These are phyloP conservation scores for Bunonema sp. DNA, from an alignment of 2,888 invertebrate species.

Conservation along the genomic window DNA sequence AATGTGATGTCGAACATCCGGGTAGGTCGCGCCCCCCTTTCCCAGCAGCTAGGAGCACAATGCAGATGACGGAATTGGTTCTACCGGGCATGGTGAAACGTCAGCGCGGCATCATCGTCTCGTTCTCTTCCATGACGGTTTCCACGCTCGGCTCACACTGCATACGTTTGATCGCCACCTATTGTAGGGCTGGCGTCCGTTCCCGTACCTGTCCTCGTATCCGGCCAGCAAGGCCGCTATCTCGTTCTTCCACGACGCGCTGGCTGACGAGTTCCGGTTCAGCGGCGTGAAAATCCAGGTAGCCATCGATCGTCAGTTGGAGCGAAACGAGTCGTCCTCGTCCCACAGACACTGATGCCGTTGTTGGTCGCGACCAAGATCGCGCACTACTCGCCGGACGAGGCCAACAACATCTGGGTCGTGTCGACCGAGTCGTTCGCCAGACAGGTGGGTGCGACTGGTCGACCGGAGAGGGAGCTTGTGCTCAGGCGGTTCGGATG, in stretches of 20 bases:
- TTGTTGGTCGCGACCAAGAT: constrained; percentile 41
- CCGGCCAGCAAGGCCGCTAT: constrained; percentile 40
- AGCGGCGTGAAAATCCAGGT: constrained; percentile 34
- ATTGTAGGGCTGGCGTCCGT: constrained; percentile 38
- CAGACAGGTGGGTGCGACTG: too few relatives aligned
- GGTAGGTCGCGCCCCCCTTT: constrained; percentile 5
- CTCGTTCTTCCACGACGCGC: constrained; percentile 32
- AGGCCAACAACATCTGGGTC: constrained; percentile 37
- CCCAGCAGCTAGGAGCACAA: neutral
- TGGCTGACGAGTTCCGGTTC: constrained; percentile 30
- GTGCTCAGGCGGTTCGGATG: constrained; percentile 28
- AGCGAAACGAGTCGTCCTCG: neutral
- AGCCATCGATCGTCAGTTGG: neutral
- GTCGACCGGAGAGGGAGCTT: too few relatives aligned
- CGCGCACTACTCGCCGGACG: constrained; percentile 30
- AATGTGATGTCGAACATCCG: constrained; percentile 32
- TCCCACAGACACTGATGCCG: constrained; percentile 30
- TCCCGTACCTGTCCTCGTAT: constrained; percentile 39
- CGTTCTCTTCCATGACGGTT: constrained; percentile 38
- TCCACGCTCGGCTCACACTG: neutral
- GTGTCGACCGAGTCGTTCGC: constrained; percentile 36
- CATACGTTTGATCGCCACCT: neutral
- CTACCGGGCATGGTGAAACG: constrained; percentile 38
- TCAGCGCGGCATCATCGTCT: constrained; percentile 37
- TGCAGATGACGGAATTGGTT: constrained; percentile 32